Evolutionary conservation across 2,888 invertebrate species (phyloP).

Genomic region (Oligia strigilis): DNA sequence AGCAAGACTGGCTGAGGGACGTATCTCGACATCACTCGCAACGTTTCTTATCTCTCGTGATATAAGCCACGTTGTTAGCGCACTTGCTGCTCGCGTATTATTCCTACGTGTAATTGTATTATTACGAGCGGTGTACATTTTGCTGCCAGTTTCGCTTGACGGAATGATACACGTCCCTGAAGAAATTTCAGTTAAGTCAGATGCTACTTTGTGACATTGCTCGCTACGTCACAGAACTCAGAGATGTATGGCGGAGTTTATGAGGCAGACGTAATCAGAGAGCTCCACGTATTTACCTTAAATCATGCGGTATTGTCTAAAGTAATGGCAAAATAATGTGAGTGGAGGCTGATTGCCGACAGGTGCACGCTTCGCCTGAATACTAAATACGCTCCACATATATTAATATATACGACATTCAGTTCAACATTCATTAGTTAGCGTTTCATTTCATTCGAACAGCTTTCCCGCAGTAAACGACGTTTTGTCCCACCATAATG

Average conservation of each 20-base stretch:
- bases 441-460: constrained; percentile 72
- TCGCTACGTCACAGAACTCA: constrained; percentile 24
- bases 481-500: constrained; percentile 53
- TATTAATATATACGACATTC: constrained; percentile 70
- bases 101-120: constrained; percentile 56
- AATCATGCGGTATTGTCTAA: constrained; percentile 79
- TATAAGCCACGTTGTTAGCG: constrained; percentile 55
- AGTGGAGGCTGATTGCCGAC: constrained; percentile 80
- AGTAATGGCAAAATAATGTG: constrained; percentile 82
- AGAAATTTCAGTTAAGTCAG: constrained; percentile 43
- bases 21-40: constrained; percentile 45
- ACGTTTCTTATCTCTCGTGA: constrained; percentile 59
- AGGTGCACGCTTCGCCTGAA: constrained; percentile 80
- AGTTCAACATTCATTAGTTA: constrained; percentile 76
- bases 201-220: constrained; percentile 37
- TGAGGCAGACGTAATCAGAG: constrained; percentile 68
- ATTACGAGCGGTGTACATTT: constrained; percentile 43
- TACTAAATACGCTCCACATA: constrained; percentile 74
- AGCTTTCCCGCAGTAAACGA: constrained; percentile 64
- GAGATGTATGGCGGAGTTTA: constrained; percentile 50
- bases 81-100: constrained; percentile 53
- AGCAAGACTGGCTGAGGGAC: constrained; percentile 29
- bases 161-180: constrained; percentile 30
- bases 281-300: constrained; percentile 73
- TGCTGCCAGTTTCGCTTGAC: constrained; percentile 40